These are phyloP conservation scores for Lota lota DNA, from an alignment of 2,113 vertebrate genomes.

Conservation along the genomic window DNA sequence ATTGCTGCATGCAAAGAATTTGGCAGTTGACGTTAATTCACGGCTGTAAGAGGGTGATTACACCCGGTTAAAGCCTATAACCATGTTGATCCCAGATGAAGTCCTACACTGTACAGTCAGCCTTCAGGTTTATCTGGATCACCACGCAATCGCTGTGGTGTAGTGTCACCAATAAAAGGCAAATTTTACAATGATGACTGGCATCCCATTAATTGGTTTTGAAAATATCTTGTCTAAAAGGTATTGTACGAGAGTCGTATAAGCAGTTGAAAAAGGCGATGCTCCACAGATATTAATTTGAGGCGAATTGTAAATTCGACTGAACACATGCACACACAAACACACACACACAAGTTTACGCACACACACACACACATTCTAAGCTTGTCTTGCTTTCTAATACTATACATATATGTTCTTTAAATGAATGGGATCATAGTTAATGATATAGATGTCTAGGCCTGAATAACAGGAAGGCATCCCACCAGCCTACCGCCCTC, in stretches of 20 bases:
- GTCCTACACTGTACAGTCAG: background rate
- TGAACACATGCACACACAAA: constrained; percentile 7
- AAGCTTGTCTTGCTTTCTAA: background rate
- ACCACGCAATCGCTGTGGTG: too few relatives aligned
- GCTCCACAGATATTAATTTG: too few relatives aligned
- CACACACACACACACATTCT: background rate
- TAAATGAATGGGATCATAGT: background rate
- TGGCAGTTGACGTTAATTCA: background rate
- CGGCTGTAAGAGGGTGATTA: background rate
- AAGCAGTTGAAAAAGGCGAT: too few relatives aligned
- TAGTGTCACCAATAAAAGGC: too few relatives aligned
- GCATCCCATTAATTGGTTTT: too few relatives aligned
- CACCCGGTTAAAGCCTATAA: background rate
- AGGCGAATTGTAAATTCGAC: too few relatives aligned
- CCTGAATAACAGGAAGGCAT: constrained; percentile 53
- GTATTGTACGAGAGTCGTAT: background rate
- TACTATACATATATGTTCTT: background rate
- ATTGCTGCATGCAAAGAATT: background rate
- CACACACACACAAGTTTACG: constrained; percentile 17
- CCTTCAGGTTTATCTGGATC: too few relatives aligned
- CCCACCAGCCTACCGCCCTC: constrained; percentile 22
- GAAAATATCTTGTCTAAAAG: background rate
- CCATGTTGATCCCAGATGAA: background rate
- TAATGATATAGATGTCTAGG: constrained; percentile 1
- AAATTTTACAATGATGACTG: background rate